Base-by-base conservation (phyloP, 2,113 vertebrate species). In the Hystrix cristata region DNA sequence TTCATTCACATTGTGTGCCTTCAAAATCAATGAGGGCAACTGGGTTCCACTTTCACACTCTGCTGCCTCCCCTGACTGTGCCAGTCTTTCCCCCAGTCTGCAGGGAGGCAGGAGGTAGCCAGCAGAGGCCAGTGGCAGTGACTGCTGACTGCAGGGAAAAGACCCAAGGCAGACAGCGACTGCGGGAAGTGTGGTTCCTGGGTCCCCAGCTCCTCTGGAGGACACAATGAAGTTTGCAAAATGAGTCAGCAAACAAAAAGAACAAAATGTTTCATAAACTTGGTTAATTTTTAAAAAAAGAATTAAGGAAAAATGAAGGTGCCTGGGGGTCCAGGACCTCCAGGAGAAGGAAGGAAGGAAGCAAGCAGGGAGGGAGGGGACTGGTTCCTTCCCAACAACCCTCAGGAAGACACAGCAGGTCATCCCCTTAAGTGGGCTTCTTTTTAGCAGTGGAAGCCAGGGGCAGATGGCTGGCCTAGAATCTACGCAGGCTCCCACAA, bases 401-500 rank as follows among this genome's bases (percentile, higher is more conserved):
- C 53, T n/a, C 31, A 12, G 43, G 43, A 7, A 38, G 78, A 15
- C 14, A 34, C 4, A 7, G 57, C 38, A 53, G 31, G 60, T 43
- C 46, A 38, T 21, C 3, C 46, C 48, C 31, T 11, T 1, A 3
- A 76, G 55, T 10, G 14, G 3, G 9, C 16, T 27, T 19, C 65
- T 3, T 0, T 15, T 19, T 18, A 43, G 80, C 6, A 57, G 53
- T 9, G 23, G 69, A 34, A 31, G 14, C 16, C 29, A 1, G 25
- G 48, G 16, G 53, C 27, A 31, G 0, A 18, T 9, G 5, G 10
- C 29, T 0, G 0, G 25, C 79, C 43, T 1, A 9, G 57, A 27
- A 6, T 0, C 38, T 21, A 0, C 0, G 43, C 3, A 0, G 23
- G 15, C 11, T 8, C 46, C 51, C 59, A 3, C n/a, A 1, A 19